These are phyloP conservation scores for Pyrrhosoma nymphula DNA, from an alignment of 2,888 invertebrate genomes.

Conservation along the genomic window DNA sequence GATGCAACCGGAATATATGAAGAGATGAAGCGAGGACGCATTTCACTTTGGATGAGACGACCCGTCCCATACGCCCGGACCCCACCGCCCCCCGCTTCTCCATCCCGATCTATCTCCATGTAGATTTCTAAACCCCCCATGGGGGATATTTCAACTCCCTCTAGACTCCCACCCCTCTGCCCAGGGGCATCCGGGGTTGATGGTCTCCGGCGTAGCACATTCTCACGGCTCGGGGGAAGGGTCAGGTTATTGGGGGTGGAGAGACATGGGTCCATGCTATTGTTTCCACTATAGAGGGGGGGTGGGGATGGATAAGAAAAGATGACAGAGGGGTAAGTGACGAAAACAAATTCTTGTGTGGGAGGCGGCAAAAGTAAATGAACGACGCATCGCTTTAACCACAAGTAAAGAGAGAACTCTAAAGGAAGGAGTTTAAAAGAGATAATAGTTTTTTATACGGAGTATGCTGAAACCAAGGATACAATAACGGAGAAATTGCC, in stretches of 20 bases:
- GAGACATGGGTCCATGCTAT: neutral
- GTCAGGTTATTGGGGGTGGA: neutral
- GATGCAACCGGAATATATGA: neutral
- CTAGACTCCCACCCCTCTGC: neutral
- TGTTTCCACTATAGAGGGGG: neutral
- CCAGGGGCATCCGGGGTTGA: neutral
- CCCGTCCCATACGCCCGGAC: neutral
- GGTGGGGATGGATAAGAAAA: neutral
- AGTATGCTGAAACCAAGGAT: no score
- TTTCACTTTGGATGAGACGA: constrained; percentile 7
- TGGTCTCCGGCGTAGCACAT: neutral
- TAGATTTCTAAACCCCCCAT: neutral
- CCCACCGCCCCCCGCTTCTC: neutral
- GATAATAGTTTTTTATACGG: no score
- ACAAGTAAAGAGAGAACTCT: no score
- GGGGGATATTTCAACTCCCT: neutral
- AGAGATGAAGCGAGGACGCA: constrained; percentile 1
- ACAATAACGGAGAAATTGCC: no score
- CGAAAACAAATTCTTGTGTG: neutral
- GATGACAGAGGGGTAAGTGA: neutral
- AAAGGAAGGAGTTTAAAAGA: no score
- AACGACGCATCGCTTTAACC: no score
- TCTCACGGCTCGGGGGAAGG: neutral
- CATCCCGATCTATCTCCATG: neutral
- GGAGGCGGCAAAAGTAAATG: no score